Percentiles rank a stretch among this genome's conserved stretches.
phyloP scores from a whole-genome alignment of 2,888 invertebrate genomes.

The Acanthosepion esculentum region DNA sequence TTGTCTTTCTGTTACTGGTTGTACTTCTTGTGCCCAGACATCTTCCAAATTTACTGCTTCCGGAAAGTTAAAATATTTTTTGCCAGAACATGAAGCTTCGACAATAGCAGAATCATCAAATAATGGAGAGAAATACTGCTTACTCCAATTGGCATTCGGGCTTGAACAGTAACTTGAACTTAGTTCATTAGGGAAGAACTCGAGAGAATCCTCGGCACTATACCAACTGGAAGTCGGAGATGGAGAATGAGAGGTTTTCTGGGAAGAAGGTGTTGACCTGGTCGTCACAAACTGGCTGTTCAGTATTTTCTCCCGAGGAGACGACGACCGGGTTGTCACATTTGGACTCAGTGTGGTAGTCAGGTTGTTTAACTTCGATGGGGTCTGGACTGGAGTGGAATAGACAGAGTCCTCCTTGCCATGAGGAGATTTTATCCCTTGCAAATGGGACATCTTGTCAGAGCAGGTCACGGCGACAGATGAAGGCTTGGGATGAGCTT shows the following conservation, averaged over 20 bases:
- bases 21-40: not conserved
- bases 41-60: not conserved
- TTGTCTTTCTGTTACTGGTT: not conserved
- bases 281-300: not conserved
- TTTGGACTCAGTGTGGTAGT: not conserved
- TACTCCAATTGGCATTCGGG: not conserved
- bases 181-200: not conserved
- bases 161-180: not conserved
- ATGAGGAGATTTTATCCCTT: not conserved
- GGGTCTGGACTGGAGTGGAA: not conserved
- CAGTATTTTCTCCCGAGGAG: not conserved
- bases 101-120: constrained; percentile 43
- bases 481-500: not conserved
- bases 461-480: not conserved
- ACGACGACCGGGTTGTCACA: not conserved
- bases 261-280: not conserved
- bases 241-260: not conserved
- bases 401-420: not conserved
- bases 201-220: not conserved
- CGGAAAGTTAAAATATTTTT: constrained; percentile 2
- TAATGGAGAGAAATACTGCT: constrained; percentile 20
- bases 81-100: constrained; percentile 36
- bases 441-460: no score
- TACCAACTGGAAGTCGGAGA: not conserved
- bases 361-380: not conserved